Conservation (phyloP, 1,140 invertebrate species). For the Zaprionus vittiger region DNA sequence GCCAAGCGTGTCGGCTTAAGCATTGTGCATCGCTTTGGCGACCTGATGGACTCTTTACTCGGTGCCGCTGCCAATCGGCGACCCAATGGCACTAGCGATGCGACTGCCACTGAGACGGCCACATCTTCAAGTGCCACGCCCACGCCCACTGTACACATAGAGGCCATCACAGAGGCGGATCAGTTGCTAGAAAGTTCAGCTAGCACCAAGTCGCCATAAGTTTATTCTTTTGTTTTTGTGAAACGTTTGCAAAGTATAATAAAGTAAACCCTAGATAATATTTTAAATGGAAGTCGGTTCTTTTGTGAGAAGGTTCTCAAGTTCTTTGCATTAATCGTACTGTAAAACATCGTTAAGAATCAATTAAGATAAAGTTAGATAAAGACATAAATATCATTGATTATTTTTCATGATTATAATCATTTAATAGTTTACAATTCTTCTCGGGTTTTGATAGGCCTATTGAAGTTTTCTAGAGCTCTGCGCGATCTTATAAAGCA, state of each 20-base stretch:
- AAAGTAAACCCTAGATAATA: neutral
- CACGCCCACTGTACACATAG: slow-evolving; percentile 11
- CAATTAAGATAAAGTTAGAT: no score
- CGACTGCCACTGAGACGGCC: neutral
- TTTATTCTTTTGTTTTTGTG: neutral
- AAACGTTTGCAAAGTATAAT: neutral
- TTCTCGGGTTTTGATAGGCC: no score
- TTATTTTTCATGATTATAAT: no score
- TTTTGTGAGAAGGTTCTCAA: neutral
- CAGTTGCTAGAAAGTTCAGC: neutral
- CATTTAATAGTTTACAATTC: no score
- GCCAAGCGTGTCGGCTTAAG: slow-evolving; percentile 56
- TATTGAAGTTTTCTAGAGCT: no score
- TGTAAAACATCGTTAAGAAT: no score
- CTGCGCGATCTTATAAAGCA: no score
- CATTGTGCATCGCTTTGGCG: slow-evolving; percentile 46
- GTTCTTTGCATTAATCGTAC: no score
- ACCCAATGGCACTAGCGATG: neutral
- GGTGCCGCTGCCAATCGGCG: slow-evolving; percentile 15
- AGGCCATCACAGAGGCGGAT: neutral
- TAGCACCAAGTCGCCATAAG: neutral
- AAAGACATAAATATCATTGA: no score
- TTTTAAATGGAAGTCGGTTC: neutral
- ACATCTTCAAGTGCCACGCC: slow-evolving; percentile 8
- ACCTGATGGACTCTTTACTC: slow-evolving; percentile 44